Conservation (phyloP, 2,113 vertebrate genomes). For the Maccullochella peelii region DNA sequence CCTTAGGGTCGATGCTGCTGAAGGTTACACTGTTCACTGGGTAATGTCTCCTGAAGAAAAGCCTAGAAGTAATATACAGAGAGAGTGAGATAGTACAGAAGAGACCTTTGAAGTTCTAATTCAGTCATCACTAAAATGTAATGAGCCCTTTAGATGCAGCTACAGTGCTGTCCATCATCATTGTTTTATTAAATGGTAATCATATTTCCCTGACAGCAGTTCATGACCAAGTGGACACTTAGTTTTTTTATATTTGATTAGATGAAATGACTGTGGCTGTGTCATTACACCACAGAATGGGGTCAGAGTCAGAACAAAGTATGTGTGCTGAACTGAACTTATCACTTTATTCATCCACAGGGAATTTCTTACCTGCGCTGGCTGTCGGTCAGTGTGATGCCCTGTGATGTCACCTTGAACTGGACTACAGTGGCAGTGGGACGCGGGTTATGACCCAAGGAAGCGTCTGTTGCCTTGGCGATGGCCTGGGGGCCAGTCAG, state of each 20-base stretch:
- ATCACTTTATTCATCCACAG: background rate
- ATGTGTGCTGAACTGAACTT: background rate
- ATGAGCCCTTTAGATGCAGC: background rate
- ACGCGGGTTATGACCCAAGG: conserved; percentile 82
- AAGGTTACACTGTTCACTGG: conserved; percentile 91
- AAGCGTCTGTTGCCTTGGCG: conserved; percentile 88
- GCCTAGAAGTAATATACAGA: conserved; percentile 72
- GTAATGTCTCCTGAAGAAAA: conserved; percentile 94
- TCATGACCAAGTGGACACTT: background rate
- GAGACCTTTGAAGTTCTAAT: background rate
- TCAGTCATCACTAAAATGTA: background rate
- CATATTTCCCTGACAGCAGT: background rate
- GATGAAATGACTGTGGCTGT: background rate
- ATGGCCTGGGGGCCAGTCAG: conserved; percentile 93
- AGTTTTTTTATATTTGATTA: background rate
- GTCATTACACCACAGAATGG: background rate
- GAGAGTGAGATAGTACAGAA: background rate
- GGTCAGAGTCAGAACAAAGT: background rate
- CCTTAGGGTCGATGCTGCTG: conserved; percentile 91
- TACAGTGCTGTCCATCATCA: background rate
- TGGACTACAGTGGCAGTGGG: conserved; percentile 87
- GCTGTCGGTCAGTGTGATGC: conserved; percentile 93
- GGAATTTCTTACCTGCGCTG: conserved; percentile 86
- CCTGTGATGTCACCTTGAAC: conserved; percentile 94
- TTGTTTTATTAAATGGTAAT: background rate